phyloP scores from a whole-genome alignment of 2,113 vertebrate genomes.

The Pachyramphus minor region DNA sequence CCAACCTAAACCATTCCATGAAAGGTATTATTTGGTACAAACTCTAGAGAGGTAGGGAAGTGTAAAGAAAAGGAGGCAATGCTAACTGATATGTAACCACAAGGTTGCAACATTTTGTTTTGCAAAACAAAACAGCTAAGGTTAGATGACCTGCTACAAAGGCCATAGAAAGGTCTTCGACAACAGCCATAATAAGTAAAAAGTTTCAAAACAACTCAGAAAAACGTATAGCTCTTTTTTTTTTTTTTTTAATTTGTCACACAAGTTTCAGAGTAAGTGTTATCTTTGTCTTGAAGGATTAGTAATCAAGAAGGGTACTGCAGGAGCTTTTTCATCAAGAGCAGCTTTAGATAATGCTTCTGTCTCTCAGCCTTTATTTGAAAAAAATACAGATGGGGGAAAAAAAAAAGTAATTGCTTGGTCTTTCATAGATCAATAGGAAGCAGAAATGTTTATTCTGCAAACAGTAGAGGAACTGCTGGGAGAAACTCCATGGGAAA shows the following conservation, averaged over 20 bases:
- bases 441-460: slow-evolving; percentile 12
- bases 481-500: background rate
- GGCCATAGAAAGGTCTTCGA: background rate
- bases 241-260: background rate
- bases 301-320: background rate
- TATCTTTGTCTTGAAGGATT: background rate
- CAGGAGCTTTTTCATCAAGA: background rate
- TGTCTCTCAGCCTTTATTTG: background rate
- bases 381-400: background rate
- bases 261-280: background rate
- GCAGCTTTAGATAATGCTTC: background rate
- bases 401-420: background rate
- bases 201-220: background rate
- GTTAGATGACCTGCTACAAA: background rate
- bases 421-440: background rate
- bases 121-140: background rate
- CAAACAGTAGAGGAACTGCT: background rate
- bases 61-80: background rate
- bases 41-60: background rate
- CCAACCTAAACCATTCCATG: background rate
- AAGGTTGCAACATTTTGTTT: background rate
- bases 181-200: background rate
- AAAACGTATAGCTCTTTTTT: background rate
- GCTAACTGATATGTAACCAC: background rate
- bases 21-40: background rate